Percentiles rank a stretch among this genome's conserved stretches.
Conservation (phyloP, 2,888 invertebrate genomes). For the Steinernema hermaphroditum region DNA sequence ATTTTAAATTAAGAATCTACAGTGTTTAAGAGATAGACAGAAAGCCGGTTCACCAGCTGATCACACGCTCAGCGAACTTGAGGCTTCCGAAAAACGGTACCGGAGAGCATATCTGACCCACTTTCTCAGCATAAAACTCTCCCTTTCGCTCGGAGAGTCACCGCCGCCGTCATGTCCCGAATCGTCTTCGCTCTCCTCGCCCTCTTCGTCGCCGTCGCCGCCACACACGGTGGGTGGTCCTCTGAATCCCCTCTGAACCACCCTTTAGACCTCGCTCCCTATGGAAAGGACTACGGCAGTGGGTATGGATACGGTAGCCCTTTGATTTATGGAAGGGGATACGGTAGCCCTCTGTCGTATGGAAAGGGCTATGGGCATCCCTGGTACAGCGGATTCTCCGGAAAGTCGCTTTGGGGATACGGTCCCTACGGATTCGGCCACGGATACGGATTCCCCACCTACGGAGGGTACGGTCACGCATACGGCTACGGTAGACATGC, state of each 20-base stretch:
- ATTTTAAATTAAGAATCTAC: no score
- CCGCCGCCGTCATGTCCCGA: not conserved
- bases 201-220: not conserved
- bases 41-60: not conserved
- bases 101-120: not conserved
- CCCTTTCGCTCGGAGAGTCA: not conserved
- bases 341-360: not conserved
- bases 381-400: not conserved
- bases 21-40: no score
- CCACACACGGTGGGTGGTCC: not conserved
- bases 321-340: not conserved
- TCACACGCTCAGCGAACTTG: not conserved
- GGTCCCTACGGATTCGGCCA: not conserved
- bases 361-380: not conserved
- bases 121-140: no score
- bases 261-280: not conserved
- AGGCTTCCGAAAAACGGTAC: not conserved
- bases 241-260: no score
- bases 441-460: not conserved
- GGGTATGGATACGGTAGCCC: not conserved
- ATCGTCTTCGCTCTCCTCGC: conserved; percentile 5
- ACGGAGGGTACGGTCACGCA: not conserved
- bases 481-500: conserved; percentile 12
- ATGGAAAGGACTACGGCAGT: not conserved
- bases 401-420: not conserved